phyloP scores from a whole-genome alignment of 2,113 vertebrate genomes.

The Cyanoderma ruficeps region DNA sequence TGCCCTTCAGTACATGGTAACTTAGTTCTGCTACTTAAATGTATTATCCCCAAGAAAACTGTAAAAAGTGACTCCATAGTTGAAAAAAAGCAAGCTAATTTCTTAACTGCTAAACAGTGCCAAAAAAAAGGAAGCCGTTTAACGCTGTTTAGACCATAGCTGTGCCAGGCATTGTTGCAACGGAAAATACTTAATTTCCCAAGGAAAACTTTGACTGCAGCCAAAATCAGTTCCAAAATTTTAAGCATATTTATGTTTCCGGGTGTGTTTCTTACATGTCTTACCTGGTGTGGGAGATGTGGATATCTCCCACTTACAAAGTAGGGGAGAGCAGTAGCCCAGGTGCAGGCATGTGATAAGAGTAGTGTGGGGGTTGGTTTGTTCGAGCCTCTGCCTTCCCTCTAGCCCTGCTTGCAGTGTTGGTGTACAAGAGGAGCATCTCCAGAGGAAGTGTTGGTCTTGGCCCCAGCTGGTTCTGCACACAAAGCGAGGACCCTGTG shows the following conservation, averaged over 20 bases:
- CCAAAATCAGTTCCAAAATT: not conserved
- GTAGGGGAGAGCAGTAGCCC: not conserved
- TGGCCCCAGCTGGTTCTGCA: not conserved
- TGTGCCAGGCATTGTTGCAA: not conserved
- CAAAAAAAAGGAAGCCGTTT: not conserved
- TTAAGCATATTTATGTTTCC: not conserved
- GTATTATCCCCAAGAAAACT: not conserved
- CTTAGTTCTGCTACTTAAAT: not conserved
- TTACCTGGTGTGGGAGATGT: not conserved
- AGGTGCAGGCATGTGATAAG: not conserved
- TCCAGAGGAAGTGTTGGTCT: accelerated
- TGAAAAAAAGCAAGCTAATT: not conserved
- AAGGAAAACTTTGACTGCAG: not conserved
- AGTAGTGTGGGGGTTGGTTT: not conserved
- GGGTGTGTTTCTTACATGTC: not conserved
- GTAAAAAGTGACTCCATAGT: not conserved
- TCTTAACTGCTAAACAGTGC: not conserved
- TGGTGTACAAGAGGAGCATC: not conserved
- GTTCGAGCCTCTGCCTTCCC: not conserved
- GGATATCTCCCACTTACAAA: not conserved
- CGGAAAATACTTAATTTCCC: not conserved
- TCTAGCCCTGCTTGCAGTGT: not conserved
- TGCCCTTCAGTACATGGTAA: not conserved
- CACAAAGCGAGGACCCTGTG: accelerated
- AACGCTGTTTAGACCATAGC: not conserved